Evolutionary conservation across 2,888 invertebrate genomes (phyloP), one percentile per base, ranked within the genome.

Genomic region (Isoperla grammatica): DNA sequence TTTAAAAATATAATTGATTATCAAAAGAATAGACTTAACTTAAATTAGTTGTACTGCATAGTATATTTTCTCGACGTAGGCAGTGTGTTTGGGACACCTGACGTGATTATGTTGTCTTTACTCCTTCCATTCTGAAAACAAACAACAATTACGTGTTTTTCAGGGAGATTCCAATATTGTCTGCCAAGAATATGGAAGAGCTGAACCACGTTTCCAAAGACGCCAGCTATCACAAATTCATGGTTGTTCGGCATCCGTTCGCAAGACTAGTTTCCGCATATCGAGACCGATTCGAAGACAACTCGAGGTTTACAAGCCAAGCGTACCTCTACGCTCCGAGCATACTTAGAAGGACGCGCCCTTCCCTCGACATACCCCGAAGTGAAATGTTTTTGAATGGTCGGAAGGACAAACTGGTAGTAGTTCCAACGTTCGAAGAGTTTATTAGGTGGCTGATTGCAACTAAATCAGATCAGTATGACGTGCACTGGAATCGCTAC

Each of bases 251-350:
- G 42, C 74, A 75, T 67, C 75, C 74, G 1, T 75, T 75, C 61
- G 70, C 72, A 59, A 68, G 75, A 9, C 65, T 75, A 1, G 73
- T 75, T 11, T 75, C 75, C n/a, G 70, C 73, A 0, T 75, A 72
- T 60, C 73, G 75, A 65, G 72, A 74, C 59, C 67, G 74, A 43
- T 70, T 75, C 61, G 73, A 71, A 63, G 73, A 74, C 56, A 73
- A 72, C 59, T 67, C 69, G n/a, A 73, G 69, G 58, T 70, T 71
- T 49, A 72, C 73, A 0, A 70, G 69, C 2, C 74, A 75, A 63
- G 69, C 73, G 1, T 74, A 73, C 73, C 71, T 72, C 17, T 73
- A 71, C 61, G 70, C 61, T 20, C 71, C 68, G 48, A 67, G 69
- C 65, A 74, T 75, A 67, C 72, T 74, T 66, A 66, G 67, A 12